phyloP scores from a whole-genome alignment of 2,797 vertebrate species.

The Microctenopoma stevenorrisi region DNA sequence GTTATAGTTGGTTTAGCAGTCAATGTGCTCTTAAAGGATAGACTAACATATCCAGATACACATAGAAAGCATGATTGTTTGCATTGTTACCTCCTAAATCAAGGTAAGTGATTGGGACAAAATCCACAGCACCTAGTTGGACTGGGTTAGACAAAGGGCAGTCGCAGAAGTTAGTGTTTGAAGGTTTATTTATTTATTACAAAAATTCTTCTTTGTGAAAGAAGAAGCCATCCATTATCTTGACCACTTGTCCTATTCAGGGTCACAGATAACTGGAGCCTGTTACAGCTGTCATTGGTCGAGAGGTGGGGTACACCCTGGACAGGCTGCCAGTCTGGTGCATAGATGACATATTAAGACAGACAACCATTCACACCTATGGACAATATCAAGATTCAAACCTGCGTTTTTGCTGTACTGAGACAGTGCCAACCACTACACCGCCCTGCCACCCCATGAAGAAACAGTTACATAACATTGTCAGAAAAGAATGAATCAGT shows the following conservation, averaged over 20 bases:
- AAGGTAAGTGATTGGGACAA: not conserved
- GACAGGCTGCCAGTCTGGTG: too few species aligned
- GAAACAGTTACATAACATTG: not conserved
- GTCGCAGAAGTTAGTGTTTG: not conserved
- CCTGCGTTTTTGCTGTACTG: too few species aligned
- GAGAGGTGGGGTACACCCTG: too few species aligned
- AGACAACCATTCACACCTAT: too few species aligned
- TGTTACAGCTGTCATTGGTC: too few species aligned
- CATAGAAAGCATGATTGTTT: not conserved
- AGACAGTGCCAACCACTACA: too few species aligned
- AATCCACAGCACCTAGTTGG: not conserved
- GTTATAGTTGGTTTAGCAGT: slow-evolving; percentile 3
- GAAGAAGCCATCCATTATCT: too few species aligned
- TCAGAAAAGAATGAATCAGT: not conserved
- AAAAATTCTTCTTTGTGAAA: not conserved
- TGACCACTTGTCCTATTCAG: too few species aligned
- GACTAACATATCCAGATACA: not conserved
- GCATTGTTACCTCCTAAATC: not conserved
- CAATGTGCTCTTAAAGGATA: not conserved
- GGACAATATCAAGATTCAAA: too few species aligned
- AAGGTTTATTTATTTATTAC: not conserved
- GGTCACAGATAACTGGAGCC: too few species aligned
- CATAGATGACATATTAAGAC: too few species aligned
- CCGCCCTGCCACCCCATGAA: too few species aligned
- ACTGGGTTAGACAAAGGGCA: not conserved